Conservation (phyloP, 2,797 vertebrate genomes). For the Poliocrania exsul region DNA sequence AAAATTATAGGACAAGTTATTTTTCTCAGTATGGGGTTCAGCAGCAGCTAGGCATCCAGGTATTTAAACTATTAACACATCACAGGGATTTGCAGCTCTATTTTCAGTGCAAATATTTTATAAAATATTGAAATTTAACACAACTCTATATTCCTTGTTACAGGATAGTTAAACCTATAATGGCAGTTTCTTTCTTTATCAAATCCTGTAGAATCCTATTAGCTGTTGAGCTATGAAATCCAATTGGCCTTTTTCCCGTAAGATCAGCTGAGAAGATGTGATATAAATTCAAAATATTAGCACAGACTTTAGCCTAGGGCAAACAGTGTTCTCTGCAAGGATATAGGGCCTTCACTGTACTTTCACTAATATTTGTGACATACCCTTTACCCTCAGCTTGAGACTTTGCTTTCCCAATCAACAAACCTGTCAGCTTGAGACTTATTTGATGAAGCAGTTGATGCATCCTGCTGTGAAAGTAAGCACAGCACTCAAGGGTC, state of each 20-base stretch:
- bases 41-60: neutral
- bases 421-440: constrained; percentile 54
- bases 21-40: constrained; percentile 4
- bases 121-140: constrained; percentile 39
- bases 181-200: constrained; percentile 30
- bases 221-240: constrained; percentile 58
- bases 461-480: constrained; percentile 45
- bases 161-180: constrained; percentile 16
- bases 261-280: constrained; percentile 39
- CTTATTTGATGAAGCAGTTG: constrained; percentile 56
- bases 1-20: neutral
- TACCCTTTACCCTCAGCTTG: constrained; percentile 51
- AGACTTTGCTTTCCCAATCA: constrained; percentile 48
- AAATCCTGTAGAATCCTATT: constrained; percentile 63
- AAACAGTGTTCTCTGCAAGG: neutral
- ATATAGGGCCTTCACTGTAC: constrained; percentile 19
- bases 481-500: constrained; percentile 56
- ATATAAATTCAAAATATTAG: constrained; percentile 57
- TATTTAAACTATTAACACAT: constrained; percentile 20
- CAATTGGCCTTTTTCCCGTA: constrained; percentile 8
- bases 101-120: constrained; percentile 32
- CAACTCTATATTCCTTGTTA: neutral
- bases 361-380: constrained; percentile 58
- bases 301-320: constrained; percentile 41
- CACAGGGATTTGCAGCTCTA: constrained; percentile 17